Evolutionary conservation across 2,113 vertebrate species (phyloP), one percentile per base, ranked within the genome.

Genomic region (Okapia johnstoni): DNA sequence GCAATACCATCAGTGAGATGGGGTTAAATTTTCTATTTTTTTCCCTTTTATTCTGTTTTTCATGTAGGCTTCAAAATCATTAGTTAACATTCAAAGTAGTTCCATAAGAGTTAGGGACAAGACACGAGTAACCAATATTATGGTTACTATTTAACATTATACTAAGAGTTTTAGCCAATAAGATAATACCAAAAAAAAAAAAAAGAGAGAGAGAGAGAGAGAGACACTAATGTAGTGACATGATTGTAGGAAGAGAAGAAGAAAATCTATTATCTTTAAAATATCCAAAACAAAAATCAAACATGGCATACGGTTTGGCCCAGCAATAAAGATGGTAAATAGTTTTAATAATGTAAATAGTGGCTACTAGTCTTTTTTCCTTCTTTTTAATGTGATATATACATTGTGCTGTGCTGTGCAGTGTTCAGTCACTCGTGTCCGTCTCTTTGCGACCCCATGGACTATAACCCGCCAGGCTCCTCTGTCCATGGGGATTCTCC

Each of bases 51-150:
- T 55, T 54, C 57, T 73, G 4, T 50, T 76, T 85, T 88, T 79
- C 43, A 73, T 57, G 11, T 46, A 85, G 58, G 87, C 28, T 66
- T 93, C 19, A 52, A 85, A 95, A 58, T 17, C 84, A 84, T 80
- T 50, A 93, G 87, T 79, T 80, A 81, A 33, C 14, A 87, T 17
- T 86, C 17, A 87, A 93, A 17, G 40, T n/a, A 93, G 94, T 81
- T 91, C 26, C 73, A 2, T 66, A 54, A 90, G 26, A 58, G 63
- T 43, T 7, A 17, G 89, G 85, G 17, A 84, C 46, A 52, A 83
- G 36, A 76, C 46, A 88, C n/a, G 7, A 88, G 80, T 77, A 96
- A n/a, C 12, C 3, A 92, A 26, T n/a, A 30, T 85, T 81, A 81
- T 25, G 60, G 14, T 60, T 77, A 36, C 28, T 77, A 66, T 60